phyloP scores from a whole-genome alignment of 2,113 vertebrate genomes.

The Cyphomyrus discorhynchus region DNA sequence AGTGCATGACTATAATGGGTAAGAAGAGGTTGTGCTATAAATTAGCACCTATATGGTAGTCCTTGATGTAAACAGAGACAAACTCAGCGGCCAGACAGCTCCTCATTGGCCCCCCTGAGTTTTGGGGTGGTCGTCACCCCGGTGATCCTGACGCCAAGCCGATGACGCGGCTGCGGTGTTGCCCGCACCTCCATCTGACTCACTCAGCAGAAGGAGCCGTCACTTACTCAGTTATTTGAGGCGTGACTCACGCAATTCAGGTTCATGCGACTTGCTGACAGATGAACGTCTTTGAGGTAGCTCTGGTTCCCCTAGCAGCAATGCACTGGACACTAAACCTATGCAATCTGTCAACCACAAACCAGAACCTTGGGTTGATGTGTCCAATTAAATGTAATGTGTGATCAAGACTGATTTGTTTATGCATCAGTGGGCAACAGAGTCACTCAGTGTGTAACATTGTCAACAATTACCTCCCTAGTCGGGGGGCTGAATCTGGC shows the following conservation, averaged over 20 bases:
- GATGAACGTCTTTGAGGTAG: neutral
- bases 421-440: neutral
- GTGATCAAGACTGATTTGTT: neutral
- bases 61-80: neutral
- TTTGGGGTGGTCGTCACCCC: neutral
- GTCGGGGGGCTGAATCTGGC: neutral
- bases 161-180: neutral
- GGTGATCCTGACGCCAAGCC: neutral
- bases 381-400: neutral
- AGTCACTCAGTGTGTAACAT: neutral
- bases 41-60: neutral
- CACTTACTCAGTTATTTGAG: neutral
- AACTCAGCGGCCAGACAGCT: neutral
- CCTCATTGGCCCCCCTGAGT: neutral
- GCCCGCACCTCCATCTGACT: neutral
- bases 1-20: neutral
- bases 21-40: neutral
- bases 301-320: neutral
- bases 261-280: neutral
- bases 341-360: neutral
- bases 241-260: neutral
- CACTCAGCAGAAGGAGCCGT: neutral
- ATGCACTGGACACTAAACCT: neutral
- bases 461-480: neutral
- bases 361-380: neutral